Conservation (phyloP, 1,140 invertebrate species). For the Euschistus heros region DNA sequence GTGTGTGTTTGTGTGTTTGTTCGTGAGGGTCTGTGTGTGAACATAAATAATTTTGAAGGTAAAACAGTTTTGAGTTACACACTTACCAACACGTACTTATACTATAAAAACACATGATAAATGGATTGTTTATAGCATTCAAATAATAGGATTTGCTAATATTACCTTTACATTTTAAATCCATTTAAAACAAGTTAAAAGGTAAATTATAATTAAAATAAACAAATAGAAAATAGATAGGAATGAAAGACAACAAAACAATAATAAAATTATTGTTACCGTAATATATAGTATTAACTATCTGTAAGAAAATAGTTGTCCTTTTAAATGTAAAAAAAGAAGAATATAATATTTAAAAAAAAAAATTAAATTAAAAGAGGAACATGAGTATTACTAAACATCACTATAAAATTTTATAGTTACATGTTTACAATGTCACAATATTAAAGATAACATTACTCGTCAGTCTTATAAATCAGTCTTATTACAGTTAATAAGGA, state of each 20-base stretch:
- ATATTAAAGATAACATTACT: constrained; percentile 2
- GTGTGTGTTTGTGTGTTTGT: no score
- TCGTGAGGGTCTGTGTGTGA: no score
- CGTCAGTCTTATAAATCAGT: constrained; percentile 21
- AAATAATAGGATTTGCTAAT: no score
- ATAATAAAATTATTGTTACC: neutral
- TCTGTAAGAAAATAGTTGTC: neutral
- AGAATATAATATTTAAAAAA: no score
- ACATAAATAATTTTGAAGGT: no score
- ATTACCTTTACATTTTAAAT: neutral
- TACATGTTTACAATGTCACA: neutral
- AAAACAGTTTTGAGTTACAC: no score
- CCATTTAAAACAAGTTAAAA: neutral
- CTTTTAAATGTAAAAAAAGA: neutral
- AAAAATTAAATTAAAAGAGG: constrained; percentile 4
- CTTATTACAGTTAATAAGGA: constrained; percentile 9
- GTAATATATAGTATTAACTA: neutral
- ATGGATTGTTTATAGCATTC: no score
- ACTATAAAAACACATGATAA: no score
- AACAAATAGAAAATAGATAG: neutral
- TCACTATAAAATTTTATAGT: neutral
- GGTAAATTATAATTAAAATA: neutral
- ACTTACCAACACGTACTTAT: no score
- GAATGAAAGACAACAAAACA: constrained; percentile 4
- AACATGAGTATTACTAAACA: constrained; percentile 4